Base-by-base conservation (phyloP, 2,113 vertebrate species). In the Natator depressus region DNA sequence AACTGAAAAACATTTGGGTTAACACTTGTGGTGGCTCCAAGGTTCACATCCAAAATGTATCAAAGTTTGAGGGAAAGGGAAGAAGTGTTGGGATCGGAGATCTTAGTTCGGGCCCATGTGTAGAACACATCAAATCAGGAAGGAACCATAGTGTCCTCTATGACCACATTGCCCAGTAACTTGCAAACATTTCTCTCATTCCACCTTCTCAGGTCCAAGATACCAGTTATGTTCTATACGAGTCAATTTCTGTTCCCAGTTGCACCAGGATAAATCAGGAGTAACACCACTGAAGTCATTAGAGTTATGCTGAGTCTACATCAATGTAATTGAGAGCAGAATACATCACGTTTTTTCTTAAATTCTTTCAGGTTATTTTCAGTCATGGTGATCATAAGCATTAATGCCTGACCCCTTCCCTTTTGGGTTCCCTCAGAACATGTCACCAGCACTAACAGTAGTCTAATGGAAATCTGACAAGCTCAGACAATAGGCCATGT, bases 401-500 rank as follows among this genome's bases (percentile, higher is more conserved):
- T 93, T 95, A 95, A 84, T 81, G 95, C 95, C 90, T 84, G 90
- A 95, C 47, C 78, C 46, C 57, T 86, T 97, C 93, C 90, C 87
- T 89, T 3, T 12, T 92, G 90, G 81, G 90, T 95, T 92, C 78
- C 62, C 78, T 89, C 38, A 11, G 49, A 92, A 19, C 25, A 91
- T 2, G 1, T 94, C 86, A 96, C 87, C 49, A 95, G 55, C 38
- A 94, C 72, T 90, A 91, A 95, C 62, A 93, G 51, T 88, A 96
- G 49, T 22, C 84, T 72, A 86, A 57, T 3, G 87, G 78, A 94
- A 93, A 83, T 88, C 25, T 20, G n/a, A 93, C 80, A 93, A 96
- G 90, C 46, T 95, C 55, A 93, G 79, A 95, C 10, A 88, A 57
- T 78, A 89, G 93, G 94, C 95, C 96, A 96, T 83, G 93, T 94